Evolutionary conservation across 2,888 invertebrate species (phyloP), one percentile per base, ranked within the genome.

Genomic region (Incurvaria masculella): DNA sequence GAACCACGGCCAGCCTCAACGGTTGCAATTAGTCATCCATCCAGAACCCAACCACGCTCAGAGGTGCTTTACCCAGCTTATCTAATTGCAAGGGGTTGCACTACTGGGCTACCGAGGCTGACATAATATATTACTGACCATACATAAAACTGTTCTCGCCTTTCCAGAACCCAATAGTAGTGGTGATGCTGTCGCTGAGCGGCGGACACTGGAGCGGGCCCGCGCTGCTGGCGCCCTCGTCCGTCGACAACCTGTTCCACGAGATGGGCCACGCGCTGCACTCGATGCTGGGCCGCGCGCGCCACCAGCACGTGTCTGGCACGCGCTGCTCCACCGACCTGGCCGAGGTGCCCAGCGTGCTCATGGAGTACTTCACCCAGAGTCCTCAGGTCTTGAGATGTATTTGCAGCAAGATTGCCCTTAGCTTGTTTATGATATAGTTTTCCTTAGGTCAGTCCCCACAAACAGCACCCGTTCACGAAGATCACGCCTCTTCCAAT

Each of bases 211-310:
- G 86, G 82, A 82, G 82, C 1, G 85, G 84, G 4, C 92, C 92
- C 1, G 89, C 92, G 41, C 74, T 97, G 46, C 79, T 99, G 47
- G 84, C 87, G 20, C 91, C 93, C 1, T 83, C 86, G 17, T 89
- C 91, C 61, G 89, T 97, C 8, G 97, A 98, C 70, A 99, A 97
- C 76, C 80, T 99, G 55, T 98, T 98, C 72, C 99, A 99, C 68
- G 98, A 99, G 80, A 89, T 96, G 88, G 99, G 99, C 0, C 99
- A 99, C 78, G 99, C 98, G 16, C 88, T 98, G 84, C 99, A 99
- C 74, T 97, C 97, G 17, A 97, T 99, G 96, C 73, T 99, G 56
- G 99, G 94, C 2, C 83, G 97, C 53, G 97, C 97, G 0, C 83
- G 85, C 51, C 94, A 97, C 73, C 99, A 99, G 71, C 98, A 99